Evolutionary conservation across 2,797 vertebrate genomes (phyloP).

Genomic region (Cercopithecus mitis): DNA sequence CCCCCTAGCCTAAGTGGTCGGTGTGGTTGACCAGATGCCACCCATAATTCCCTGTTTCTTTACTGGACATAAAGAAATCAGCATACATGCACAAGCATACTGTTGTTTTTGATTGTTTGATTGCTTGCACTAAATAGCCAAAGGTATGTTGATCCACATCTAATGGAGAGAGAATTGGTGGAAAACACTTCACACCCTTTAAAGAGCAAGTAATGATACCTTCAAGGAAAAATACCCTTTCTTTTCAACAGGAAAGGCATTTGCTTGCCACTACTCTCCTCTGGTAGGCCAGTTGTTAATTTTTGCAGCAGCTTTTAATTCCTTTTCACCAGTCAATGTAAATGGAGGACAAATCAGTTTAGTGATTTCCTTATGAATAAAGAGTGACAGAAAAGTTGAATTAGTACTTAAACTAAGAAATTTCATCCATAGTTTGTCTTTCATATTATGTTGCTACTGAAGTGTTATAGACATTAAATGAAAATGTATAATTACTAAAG

Average conservation of each 20-base stretch:
- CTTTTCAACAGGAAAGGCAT: not conserved
- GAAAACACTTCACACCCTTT: not conserved
- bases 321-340: not conserved
- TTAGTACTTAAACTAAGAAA: not conserved
- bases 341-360: not conserved
- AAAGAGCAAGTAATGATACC: not conserved
- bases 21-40: not conserved
- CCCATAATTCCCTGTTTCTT: not conserved
- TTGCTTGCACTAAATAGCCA: too few relatives aligned
- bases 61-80: too few relatives aligned
- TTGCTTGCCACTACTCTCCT: fast-evolving
- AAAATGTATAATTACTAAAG: not conserved
- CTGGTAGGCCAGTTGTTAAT: fast-evolving
- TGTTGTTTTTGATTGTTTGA: not conserved
- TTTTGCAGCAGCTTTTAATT: not conserved
- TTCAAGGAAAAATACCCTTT: not conserved
- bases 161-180: not conserved
- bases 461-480: not conserved
- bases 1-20: not conserved
- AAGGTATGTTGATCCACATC: not conserved
- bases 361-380: not conserved
- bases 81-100: not conserved
- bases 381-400: not conserved
- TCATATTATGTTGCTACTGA: not conserved
- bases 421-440: not conserved